A percentile compares a stretch with the other conserved stretches of the same genome.
Conservation (phyloP, 1,140 invertebrate genomes). For the Saxidomus purpurata region DNA sequence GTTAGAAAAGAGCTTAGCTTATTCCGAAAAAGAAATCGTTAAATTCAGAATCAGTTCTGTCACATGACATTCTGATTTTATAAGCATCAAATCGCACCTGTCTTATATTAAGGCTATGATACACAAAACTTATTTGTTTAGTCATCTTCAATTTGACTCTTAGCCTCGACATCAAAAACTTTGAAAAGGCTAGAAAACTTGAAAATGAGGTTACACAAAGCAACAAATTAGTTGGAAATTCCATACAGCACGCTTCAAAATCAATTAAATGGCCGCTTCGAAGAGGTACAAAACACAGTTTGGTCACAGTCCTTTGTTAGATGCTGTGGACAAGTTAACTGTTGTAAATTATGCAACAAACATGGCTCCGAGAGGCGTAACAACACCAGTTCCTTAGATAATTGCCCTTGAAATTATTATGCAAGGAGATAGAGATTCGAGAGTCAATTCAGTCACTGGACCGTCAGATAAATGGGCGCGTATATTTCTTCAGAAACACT, state of each 20-base stretch:
- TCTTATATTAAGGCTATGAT: no score
- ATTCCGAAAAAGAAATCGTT: no score
- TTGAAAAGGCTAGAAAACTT: no score
- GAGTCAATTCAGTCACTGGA: background rate
- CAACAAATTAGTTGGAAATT: background rate
- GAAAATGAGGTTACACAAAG: background rate
- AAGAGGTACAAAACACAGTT: background rate
- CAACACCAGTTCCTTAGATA: background rate
- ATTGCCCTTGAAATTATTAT: slow-evolving; percentile 4
- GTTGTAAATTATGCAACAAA: background rate
- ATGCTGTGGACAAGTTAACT: background rate
- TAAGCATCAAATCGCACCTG: no score
- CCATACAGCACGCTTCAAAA: slow-evolving; percentile 8
- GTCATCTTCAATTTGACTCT: no score
- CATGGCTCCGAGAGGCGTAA: background rate
- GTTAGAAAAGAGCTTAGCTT: no score
- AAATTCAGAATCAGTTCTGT: no score
- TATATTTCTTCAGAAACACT: background rate
- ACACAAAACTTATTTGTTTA: no score
- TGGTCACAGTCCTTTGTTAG: background rate
- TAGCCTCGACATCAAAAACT: no score
- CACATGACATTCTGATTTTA: no score
- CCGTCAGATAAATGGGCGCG: slow-evolving; percentile 14
- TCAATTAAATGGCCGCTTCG: background rate
- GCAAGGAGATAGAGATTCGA: background rate